These are phyloP conservation scores for Hipparchia sbordonii DNA, from an alignment of 2,888 invertebrate genomes.

Conservation along the genomic window DNA sequence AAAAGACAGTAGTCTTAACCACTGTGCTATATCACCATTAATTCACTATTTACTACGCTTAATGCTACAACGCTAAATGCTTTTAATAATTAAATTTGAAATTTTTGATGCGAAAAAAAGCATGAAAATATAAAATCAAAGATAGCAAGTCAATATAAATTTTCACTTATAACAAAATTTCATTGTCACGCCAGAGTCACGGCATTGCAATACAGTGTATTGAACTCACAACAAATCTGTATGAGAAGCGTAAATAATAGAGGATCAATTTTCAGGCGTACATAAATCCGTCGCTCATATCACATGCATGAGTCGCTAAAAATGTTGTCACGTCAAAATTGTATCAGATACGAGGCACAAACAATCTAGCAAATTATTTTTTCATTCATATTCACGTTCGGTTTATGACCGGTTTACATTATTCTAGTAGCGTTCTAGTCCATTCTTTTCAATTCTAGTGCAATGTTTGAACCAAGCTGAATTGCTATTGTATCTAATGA, in stretches of 20 bases:
- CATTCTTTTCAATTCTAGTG: too few relatives aligned
- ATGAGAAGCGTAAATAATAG: conserved; percentile 11
- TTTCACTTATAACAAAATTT: background rate
- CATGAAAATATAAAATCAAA: conserved; percentile 1
- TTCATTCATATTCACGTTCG: background rate
- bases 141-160: background rate
- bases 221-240: background rate
- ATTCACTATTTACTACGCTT: too few relatives aligned
- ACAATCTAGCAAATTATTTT: conserved; percentile 2
- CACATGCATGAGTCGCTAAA: conserved; percentile 10
- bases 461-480: too few relatives aligned
- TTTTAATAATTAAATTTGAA: background rate
- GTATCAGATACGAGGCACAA: conserved; percentile 1
- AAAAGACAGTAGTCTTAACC: too few relatives aligned
- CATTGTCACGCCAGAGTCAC: background rate
- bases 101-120: background rate
- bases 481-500: too few relatives aligned
- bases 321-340: conserved; percentile 8
- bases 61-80: too few relatives aligned
- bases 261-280: conserved; percentile 8
- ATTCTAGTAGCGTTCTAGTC: too few relatives aligned
- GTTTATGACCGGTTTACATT: background rate
- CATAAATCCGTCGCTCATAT: conserved; percentile 8
- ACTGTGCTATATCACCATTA: too few relatives aligned
- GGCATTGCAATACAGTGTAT: background rate